Base-by-base conservation (phyloP, 2,888 invertebrate genomes). In the Salpingus planirostris region DNA sequence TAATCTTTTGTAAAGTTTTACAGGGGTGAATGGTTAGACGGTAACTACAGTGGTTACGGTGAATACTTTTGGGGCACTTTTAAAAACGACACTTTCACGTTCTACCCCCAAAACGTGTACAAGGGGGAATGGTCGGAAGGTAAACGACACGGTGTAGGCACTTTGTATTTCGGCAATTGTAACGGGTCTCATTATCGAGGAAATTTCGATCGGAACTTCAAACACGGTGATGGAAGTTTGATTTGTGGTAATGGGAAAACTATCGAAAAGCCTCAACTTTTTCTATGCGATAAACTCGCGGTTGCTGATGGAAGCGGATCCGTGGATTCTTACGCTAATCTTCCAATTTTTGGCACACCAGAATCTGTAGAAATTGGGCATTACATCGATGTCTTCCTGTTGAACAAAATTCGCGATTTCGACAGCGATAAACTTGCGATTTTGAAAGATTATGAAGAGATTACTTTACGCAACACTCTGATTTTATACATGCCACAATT, bases 1-100 rank as follows among this genome's bases (percentile, higher is more conserved):
- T 8, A 7, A 21, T 8, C 6, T n/a, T n/a, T n/a, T n/a, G n/a
- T n/a, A n/a, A 44, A 74, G 74, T 68, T 68, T 54, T 78, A 77
- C 51, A 66, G 60, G 37, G 78, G 78, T 1, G 66, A 69, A 40
- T 78, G 77, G 76, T 58, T 62, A 44, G 62, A 68, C 31, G 73
- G 73, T 14, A 56, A 64, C 1, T 73, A 73, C 66, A 61, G 71
- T 33, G 76, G 76, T 30, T 66, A 68, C 36, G 77, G 78, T 1
- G 67, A 70, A 38, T 77, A 76, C 40, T 66, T 68, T 28, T 77
- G 77, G 78, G 64, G 67, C 39, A 54, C 68, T 8, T 66, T 63
- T 52, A 64, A 62, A 27, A 74, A 74, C 46, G 64, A 68, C 37
- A 54, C 67, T 1, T 65, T 77, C 54, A 62, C 69, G n/a, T 63